Percentiles rank a stretch among this genome's conserved stretches.
phyloP scores from a whole-genome alignment of 2,888 invertebrate genomes.

The Lithodes maja region DNA sequence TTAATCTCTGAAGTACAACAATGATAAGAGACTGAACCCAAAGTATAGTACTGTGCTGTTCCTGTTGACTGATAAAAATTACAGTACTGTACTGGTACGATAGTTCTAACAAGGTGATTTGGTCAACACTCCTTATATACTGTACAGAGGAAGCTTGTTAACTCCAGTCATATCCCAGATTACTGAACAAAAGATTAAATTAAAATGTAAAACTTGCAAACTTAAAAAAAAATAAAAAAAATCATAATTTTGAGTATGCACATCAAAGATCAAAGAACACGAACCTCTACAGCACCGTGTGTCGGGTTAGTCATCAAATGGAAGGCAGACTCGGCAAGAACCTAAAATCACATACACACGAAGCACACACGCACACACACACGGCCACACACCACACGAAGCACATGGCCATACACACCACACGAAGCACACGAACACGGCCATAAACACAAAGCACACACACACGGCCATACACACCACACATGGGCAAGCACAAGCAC shows the following conservation, averaged over 20 bases:
- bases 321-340: conserved; percentile 1
- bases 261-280: neutral
- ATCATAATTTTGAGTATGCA: no score
- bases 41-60: no score
- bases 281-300: neutral
- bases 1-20: no score
- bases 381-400: neutral
- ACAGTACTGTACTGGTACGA: no score
- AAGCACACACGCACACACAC: conserved; percentile 3
- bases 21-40: no score
- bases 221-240: conserved; percentile 7
- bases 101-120: no score
- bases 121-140: no score
- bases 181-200: no score
- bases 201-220: no score
- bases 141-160: no score
- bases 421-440: neutral
- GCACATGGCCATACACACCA: neutral
- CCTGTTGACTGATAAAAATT: no score
- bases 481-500: neutral
- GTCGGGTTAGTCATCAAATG: neutral
- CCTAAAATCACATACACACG: neutral
- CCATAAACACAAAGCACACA: neutral
- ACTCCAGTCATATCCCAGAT: no score
- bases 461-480: neutral